phyloP scores from a whole-genome alignment of 2,797 vertebrate species.

The Remorina albescens region DNA sequence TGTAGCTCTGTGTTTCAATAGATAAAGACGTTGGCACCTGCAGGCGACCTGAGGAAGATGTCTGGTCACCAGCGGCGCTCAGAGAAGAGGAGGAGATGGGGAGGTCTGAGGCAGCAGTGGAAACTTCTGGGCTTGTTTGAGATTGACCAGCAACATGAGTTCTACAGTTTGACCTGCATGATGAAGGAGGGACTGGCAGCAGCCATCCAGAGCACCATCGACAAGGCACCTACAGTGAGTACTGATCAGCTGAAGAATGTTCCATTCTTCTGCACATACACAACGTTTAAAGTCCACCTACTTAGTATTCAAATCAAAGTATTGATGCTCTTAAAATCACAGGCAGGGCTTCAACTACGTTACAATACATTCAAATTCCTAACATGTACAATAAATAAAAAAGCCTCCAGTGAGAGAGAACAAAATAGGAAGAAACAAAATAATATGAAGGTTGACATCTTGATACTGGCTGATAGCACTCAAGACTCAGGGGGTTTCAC shows the following conservation, averaged over 20 bases:
- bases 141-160: conserved; percentile 88
- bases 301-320: neutral
- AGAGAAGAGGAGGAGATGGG: conserved; percentile 76
- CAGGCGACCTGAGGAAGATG: conserved; percentile 10
- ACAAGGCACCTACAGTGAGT: conserved; percentile 83
- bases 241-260: conserved; percentile 14
- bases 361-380: neutral
- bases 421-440: neutral
- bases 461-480: neutral
- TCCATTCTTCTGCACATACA: neutral
- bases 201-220: conserved; percentile 83
- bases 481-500: neutral
- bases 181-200: conserved; percentile 89
- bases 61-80: conserved; percentile 28
- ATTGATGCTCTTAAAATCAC: neutral
- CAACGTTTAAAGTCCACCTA: neutral
- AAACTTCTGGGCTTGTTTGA: conserved; percentile 90
- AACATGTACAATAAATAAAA: neutral
- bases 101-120: conserved; percentile 86
- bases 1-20: conserved; percentile 34
- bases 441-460: neutral
- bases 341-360: neutral
- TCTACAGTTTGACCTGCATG: conserved; percentile 87
- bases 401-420: neutral
- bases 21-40: conserved; percentile 59